Base-by-base conservation (phyloP, 2,888 invertebrate species). In the Gryllus longicercus region DNA sequence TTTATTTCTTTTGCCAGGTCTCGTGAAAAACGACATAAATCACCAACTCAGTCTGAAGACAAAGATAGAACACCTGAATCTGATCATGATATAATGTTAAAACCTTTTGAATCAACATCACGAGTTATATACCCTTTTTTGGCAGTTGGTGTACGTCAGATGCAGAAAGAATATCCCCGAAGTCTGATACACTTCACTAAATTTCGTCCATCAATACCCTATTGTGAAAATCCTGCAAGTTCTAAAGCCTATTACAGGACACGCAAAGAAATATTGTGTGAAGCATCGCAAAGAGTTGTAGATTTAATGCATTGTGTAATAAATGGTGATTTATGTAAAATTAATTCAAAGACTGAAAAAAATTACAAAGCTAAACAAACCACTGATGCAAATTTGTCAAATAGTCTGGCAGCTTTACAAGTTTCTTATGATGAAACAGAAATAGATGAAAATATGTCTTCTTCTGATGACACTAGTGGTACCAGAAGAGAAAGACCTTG, bases 391-490 rank as follows among this genome's bases (percentile, higher is more conserved):
- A 81, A 74, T 51, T 50, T 81, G 21, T 80, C 81, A 2, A 81
- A 74, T 51, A 81, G 81, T 50, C 74, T 81, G 23, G 79, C 81
- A 38, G 81, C 81, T 2, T 75, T 81, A 21, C 80, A 81, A 50
- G 81, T 81, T 16, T 80, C 81, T 21, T 81, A 81, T 25, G 81
- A 81, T 77, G 81, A 81, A 77, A 78, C 74, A 50, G 81, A 81
- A 38, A 74, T 77, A n/a, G 81, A 79, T 11, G 81, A 79, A 14
- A 80, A 75, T 50, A 74, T 78, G 16, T 80, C 76, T 21, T 79
- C 81, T 2, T 75, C 51, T 23, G 81, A 81, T 12, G 78, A 80
- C 50, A 74, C 78, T 11, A 16, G 74, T n/a, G 76, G 74, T 38
- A 77, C 18, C 63, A 77, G 76, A 21, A 77, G 77, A 51, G 81